Evolutionary conservation across 2,113 vertebrate genomes (phyloP).

Genomic region (Craseonycteris thonglongyai): DNA sequence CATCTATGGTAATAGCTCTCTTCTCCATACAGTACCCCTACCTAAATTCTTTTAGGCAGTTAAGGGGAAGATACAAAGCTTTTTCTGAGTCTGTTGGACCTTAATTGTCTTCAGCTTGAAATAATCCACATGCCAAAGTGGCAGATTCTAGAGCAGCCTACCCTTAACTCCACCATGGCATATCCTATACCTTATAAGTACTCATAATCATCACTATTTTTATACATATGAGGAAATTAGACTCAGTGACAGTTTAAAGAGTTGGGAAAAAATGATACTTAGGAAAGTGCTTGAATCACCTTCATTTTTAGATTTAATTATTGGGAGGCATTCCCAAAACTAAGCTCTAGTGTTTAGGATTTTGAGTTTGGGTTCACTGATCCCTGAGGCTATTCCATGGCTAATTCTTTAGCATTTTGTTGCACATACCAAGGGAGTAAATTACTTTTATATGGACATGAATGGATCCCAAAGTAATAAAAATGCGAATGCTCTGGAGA

Average conservation of each 20-base stretch:
- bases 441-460: slow-evolving; percentile 59
- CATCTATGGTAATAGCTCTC: neutral
- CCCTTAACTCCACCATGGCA: neutral
- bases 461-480: slow-evolving; percentile 58
- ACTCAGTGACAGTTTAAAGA: slow-evolving; percentile 13
- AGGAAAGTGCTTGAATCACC: slow-evolving; percentile 22
- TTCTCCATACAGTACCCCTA: neutral
- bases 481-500: slow-evolving; percentile 56
- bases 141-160: neutral
- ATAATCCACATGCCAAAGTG: neutral
- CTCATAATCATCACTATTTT: slow-evolving; percentile 4
- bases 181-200: neutral
- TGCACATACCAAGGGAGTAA: slow-evolving; percentile 40
- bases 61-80: neutral
- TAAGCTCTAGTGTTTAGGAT: slow-evolving; percentile 45
- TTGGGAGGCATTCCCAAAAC: slow-evolving; percentile 43
- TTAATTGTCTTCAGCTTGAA: neutral
- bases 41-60: neutral
- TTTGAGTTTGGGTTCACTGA: slow-evolving; percentile 54
- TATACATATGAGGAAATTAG: slow-evolving; percentile 5
- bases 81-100: neutral
- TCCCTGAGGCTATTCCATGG: slow-evolving; percentile 26
- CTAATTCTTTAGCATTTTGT: slow-evolving; percentile 53
- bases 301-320: slow-evolving; percentile 55
- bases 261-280: slow-evolving; percentile 6